These are phyloP conservation scores for Mycteria americana DNA, from an alignment of 2,797 vertebrate genomes.

Conservation along the genomic window DNA sequence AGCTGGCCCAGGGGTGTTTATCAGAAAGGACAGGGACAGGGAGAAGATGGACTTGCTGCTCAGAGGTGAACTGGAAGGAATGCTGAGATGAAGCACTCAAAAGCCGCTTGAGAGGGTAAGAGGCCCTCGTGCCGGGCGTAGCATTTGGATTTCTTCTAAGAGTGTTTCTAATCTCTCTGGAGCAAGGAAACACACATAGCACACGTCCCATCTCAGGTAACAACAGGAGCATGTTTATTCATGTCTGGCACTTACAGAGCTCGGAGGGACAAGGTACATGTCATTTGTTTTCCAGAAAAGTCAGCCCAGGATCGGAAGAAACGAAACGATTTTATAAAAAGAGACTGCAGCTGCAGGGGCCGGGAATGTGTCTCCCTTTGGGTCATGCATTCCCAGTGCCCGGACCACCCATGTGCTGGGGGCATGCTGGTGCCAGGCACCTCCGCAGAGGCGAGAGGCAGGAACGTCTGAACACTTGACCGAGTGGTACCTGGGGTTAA, in stretches of 20 bases:
- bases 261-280: background rate
- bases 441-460: background rate
- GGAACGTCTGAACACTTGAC: background rate
- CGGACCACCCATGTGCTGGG: background rate
- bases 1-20: background rate
- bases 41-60: background rate
- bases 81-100: background rate
- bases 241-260: constrained; percentile 59
- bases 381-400: constrained; percentile 28
- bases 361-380: background rate
- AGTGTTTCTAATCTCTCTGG: background rate
- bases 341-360: background rate
- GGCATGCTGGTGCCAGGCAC: background rate
- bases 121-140: background rate
- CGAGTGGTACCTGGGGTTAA: background rate
- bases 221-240: constrained; percentile 67
- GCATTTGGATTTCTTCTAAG: background rate
- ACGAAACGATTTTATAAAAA: constrained; percentile 2
- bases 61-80: background rate
- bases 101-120: background rate
- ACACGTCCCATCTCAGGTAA: constrained; percentile 27
- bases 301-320: constrained; percentile 44
- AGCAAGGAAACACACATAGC: constrained; percentile 50
- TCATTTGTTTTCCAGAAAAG: constrained; percentile 45
- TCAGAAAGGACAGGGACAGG: background rate